Percentiles rank a stretch among this genome's conserved stretches.
Conservation (phyloP, 1,140 invertebrate species). For the Pygmarrhopalites habei region DNA sequence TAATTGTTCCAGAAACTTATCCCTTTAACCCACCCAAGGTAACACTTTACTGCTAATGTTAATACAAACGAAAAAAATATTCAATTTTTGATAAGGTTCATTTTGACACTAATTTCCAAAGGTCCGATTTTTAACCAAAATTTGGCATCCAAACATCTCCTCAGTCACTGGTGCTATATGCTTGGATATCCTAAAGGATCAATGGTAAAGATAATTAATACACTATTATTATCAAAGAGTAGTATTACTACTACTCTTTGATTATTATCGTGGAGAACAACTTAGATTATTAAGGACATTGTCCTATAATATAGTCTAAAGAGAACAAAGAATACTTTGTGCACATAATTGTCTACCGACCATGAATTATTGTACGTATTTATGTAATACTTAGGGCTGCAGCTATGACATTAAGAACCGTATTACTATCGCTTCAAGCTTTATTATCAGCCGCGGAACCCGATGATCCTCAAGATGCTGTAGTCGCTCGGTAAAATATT, state of each 20-base stretch:
- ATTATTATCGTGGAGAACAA: too few relatives aligned
- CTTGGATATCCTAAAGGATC: conserved; percentile 97
- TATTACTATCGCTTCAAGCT: conserved; percentile 86
- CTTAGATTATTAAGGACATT: too few relatives aligned
- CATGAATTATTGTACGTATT: too few relatives aligned
- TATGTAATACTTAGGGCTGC: conserved; percentile 90
- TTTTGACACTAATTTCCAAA: too few relatives aligned
- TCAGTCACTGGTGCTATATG: conserved; percentile 98
- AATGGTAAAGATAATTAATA: conserved; percentile 65
- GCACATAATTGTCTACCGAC: too few relatives aligned
- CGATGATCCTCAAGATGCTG: conserved; percentile 84
- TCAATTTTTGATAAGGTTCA: conserved; percentile 22
- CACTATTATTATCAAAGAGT: neutral
- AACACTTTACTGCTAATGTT: too few relatives aligned
- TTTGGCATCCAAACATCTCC: conserved; percentile 99
- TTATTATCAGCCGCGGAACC: conserved; percentile 87
- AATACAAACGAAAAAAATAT: neutral
- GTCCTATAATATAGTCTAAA: too few relatives aligned
- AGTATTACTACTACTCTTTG: too few relatives aligned
- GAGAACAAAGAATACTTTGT: too few relatives aligned
- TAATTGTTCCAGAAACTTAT: conserved; percentile 98
- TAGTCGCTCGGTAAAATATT: conserved; percentile 83
- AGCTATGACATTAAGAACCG: conserved; percentile 94
- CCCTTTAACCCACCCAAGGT: conserved; percentile 98
- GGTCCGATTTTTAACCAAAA: conserved; percentile 91